A percentile compares a stretch with the other conserved stretches of the same genome.
Conservation (phyloP, 2,888 invertebrate species). For the Seira musarum region DNA sequence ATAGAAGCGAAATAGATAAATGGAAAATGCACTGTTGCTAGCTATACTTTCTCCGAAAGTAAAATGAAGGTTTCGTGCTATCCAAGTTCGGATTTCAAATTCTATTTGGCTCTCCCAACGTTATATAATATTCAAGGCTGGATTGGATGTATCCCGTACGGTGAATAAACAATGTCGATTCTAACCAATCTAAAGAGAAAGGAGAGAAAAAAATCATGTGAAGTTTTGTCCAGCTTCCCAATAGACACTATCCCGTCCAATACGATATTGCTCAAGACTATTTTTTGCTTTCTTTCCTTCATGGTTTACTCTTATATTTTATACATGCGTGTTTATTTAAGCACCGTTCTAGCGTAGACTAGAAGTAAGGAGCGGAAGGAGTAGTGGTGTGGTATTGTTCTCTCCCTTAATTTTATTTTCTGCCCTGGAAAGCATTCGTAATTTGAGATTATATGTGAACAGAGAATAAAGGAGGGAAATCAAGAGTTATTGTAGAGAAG, state of each 20-base stretch:
- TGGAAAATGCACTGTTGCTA: slow-evolving; percentile 13
- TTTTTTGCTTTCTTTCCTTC: neutral
- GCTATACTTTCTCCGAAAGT: neutral
- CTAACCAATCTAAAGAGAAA: neutral
- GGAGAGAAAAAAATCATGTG: neutral
- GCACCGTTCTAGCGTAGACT: too few species aligned
- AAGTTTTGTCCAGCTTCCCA: neutral
- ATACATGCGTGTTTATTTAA: neutral
- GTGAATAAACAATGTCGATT: slow-evolving; percentile 42
- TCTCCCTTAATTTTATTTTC: neutral
- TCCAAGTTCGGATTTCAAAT: slow-evolving; percentile 30
- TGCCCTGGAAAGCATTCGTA: neutral
- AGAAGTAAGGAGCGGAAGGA: too few species aligned
- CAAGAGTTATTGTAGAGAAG: slow-evolving; percentile 44
- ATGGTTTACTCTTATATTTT: neutral
- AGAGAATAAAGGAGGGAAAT: slow-evolving; percentile 38
- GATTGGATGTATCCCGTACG: slow-evolving; percentile 25
- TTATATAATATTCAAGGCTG: slow-evolving; percentile 27
- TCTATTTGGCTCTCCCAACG: slow-evolving; percentile 17
- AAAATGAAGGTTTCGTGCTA: slow-evolving; percentile 34
- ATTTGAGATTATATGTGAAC: slow-evolving; percentile 15
- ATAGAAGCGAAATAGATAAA: slow-evolving; percentile 15
- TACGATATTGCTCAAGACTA: too few species aligned
- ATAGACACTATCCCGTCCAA: too few species aligned
- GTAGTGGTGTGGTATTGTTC: neutral